Evolutionary conservation across 2,113 vertebrate genomes (phyloP), one percentile per base, ranked within the genome.

Genomic region (Pleuronectes platessa): DNA sequence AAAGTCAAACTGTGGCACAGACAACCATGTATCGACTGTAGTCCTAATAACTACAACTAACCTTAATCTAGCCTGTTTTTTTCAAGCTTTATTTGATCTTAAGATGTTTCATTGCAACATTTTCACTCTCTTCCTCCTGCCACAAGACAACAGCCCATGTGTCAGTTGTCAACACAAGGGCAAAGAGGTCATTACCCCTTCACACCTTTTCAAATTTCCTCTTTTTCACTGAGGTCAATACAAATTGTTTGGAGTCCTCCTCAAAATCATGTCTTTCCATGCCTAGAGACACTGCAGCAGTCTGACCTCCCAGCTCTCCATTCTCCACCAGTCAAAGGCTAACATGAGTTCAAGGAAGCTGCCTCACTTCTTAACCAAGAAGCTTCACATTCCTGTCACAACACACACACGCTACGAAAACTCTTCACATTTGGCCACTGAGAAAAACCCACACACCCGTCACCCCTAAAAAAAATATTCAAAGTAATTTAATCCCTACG

Each of bases 321-420:
- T 3, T 66, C 17, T 65, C 17, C 23, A 23, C 59, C 69, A 82
- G 53, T 74, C 73, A 86, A 82, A 90, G 89, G 89, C 92, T 91
- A 93, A 89, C 73, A 23, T 4, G 23, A 76, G 86, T 85, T 82
- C 76, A 90, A 76, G 62, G 67, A 92, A 75, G 72, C 80, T 82
- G 86, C 31, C 56, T 78, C 69, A 82, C 65, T 68, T 91, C 86
- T 91, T 82, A 80, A 72, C 67, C 59, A 82, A 76, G 80, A 85
- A 83, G 79, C 76, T 62, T 71, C 54, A 37, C 81, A 90, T 91
- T 92, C 85, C 80, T 84, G 67, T 82, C 69, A 77, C 84, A 86
- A 86, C 40, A 61, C 37, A 74, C 17, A 60, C 20, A 72, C n/a
- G 31, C 56, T 3, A 27, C 5, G 37, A 27, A 64, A 74, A 0